Conservation (phyloP, 2,797 vertebrate species). For the Parauchenoglanis ngamensis region DNA sequence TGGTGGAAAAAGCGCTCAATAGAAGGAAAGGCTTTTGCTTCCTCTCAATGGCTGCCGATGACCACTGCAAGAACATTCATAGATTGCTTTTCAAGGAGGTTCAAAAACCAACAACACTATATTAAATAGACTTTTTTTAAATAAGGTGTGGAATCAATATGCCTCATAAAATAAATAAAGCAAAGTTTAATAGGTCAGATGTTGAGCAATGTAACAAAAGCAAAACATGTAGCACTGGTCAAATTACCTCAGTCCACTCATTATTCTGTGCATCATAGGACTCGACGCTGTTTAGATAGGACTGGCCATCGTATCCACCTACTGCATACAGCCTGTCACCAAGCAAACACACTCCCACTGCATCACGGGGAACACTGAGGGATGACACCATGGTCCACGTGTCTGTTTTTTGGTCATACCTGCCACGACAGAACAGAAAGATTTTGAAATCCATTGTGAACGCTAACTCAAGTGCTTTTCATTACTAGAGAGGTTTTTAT, state of each 20-base stretch:
- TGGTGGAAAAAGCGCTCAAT: slow-evolving; percentile 48
- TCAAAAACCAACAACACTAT: neutral
- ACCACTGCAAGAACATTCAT: neutral
- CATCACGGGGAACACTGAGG: slow-evolving; percentile 88
- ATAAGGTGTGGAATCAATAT: neutral
- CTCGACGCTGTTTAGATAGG: slow-evolving; percentile 90
- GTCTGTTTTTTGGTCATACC: slow-evolving; percentile 95
- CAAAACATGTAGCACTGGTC: neutral
- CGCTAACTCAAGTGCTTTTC: neutral
- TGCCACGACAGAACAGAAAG: slow-evolving; percentile 58
- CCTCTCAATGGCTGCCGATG: slow-evolving; percentile 19
- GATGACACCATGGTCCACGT: slow-evolving; percentile 93
- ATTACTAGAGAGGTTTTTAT: neutral
- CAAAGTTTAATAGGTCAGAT: neutral
- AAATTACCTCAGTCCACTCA: slow-evolving; percentile 92
- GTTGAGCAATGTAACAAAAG: neutral
- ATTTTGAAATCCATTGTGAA: neutral
- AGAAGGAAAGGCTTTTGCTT: slow-evolving; percentile 51
- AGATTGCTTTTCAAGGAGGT: neutral
- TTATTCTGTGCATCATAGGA: slow-evolving; percentile 95
- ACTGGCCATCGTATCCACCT: slow-evolving; percentile 94
- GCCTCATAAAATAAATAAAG: neutral
- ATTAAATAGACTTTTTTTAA: neutral
- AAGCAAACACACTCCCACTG: slow-evolving; percentile 89
- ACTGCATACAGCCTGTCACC: slow-evolving; percentile 91